Percentiles rank a stretch among this genome's conserved stretches.
Conservation (phyloP, 1,140 invertebrate genomes). For the Eciton burchellii region DNA sequence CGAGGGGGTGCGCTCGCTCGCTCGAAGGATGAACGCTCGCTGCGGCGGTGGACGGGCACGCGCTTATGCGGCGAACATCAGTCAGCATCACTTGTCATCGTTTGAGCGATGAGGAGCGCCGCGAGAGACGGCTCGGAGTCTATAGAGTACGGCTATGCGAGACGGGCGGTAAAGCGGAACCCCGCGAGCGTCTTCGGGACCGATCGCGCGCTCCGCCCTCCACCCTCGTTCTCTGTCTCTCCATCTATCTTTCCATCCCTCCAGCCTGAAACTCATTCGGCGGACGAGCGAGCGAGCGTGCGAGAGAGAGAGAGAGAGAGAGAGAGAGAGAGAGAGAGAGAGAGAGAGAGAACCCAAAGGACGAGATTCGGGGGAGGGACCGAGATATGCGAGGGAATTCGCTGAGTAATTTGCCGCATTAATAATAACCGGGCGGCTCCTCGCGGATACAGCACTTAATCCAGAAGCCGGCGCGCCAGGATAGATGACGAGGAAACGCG, state of each 20-base stretch:
- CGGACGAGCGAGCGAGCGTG: background rate
- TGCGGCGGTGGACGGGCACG: slow-evolving; percentile 40
- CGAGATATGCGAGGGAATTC: slow-evolving; percentile 64
- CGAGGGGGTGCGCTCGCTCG: background rate
- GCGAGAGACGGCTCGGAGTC: slow-evolving; percentile 48
- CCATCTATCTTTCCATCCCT: slow-evolving; percentile 10
- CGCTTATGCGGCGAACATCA: slow-evolving; percentile 71
- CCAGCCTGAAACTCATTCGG: slow-evolving; percentile 58
- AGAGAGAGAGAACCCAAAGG: slow-evolving; percentile 17
- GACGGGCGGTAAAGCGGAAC: slow-evolving; percentile 66
- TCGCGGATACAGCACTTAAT: slow-evolving; percentile 70
- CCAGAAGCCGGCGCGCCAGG: slow-evolving; percentile 59
- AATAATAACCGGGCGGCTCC: slow-evolving; percentile 74
- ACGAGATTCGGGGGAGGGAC: background rate
- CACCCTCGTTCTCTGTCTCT: background rate
- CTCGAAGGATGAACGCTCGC: slow-evolving; percentile 25
- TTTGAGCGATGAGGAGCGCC: slow-evolving; percentile 75
- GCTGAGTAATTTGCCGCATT: slow-evolving; percentile 81
- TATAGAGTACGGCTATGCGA: slow-evolving; percentile 56
- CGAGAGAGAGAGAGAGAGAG: slow-evolving; percentile 1
- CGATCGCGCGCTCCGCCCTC: slow-evolving; percentile 13
- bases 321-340: background rate
- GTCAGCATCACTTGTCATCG: slow-evolving; percentile 79
- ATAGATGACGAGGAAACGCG: slow-evolving; percentile 53
- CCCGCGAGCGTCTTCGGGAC: slow-evolving; percentile 51